Conservation (phyloP, 2,797 vertebrate species). For the Scomberomorus guttatus region DNA sequence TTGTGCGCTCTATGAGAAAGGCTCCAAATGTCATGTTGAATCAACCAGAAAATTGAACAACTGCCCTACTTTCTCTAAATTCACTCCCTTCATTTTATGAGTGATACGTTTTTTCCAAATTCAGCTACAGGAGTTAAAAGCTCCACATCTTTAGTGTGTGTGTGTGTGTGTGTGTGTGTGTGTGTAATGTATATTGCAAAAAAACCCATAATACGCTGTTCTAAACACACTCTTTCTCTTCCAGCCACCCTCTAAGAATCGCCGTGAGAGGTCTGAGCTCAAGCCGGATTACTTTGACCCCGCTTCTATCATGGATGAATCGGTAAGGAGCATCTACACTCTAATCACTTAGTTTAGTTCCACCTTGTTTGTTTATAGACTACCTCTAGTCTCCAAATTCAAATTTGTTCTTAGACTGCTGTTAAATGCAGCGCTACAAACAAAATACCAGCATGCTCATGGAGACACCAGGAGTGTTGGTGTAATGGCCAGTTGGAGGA, state of each 20-base stretch:
- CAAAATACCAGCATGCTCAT: background rate
- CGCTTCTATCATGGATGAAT: slow-evolving; percentile 99
- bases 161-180: no score
- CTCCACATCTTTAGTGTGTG: background rate
- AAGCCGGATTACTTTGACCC: slow-evolving; percentile 99
- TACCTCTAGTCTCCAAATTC: background rate
- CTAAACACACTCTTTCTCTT: slow-evolving; percentile 38
- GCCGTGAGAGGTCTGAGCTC: slow-evolving; percentile 96
- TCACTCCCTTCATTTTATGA: slow-evolving; percentile 3
- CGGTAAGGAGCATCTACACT: slow-evolving; percentile 86
- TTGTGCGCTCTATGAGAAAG: slow-evolving; percentile 29
- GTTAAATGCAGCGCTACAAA: background rate
- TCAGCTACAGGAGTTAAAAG: background rate
- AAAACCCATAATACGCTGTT: background rate
- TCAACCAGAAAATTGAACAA: slow-evolving; percentile 51
- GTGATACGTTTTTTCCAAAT: slow-evolving; percentile 30
- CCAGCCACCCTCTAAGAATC: slow-evolving; percentile 98
- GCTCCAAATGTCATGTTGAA: slow-evolving; percentile 65
- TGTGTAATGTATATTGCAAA: background rate
- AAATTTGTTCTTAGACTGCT: background rate
- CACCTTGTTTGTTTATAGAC: background rate
- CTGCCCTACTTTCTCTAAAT: slow-evolving; percentile 47
- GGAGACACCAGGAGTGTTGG: slow-evolving; percentile 20
- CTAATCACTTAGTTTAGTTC: background rate
- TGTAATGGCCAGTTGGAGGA: slow-evolving; percentile 2